These are phyloP conservation scores for Vespertilio murinus DNA, from an alignment of 2,797 vertebrate genomes.

Conservation along the genomic window DNA sequence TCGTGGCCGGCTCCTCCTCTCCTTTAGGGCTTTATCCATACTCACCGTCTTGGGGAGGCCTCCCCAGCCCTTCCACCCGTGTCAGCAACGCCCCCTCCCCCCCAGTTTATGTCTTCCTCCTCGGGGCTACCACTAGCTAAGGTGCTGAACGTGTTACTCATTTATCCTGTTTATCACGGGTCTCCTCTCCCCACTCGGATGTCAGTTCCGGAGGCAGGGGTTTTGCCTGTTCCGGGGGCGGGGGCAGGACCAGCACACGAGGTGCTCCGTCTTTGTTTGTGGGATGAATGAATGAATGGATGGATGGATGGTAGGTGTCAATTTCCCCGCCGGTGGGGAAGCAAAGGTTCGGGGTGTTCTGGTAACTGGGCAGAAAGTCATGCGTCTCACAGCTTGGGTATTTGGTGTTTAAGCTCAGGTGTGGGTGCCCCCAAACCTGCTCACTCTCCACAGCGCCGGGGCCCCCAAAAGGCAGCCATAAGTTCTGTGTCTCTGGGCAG, in stretches of 20 bases:
- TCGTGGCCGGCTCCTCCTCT: neutral
- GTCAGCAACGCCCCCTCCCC: neutral
- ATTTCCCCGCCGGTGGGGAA: neutral
- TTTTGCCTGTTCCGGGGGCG: neutral
- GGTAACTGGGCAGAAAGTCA: neutral
- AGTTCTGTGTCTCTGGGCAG: neutral
- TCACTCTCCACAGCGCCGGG: neutral
- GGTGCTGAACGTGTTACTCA: neutral
- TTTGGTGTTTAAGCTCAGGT: neutral
- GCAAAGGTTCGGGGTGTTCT: neutral
- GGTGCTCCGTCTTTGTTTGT: neutral
- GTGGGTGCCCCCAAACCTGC: neutral
- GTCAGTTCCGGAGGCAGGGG: neutral
- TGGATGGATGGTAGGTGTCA: neutral
- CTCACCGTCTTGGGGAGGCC: neutral
- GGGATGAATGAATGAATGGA: neutral
- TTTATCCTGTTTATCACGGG: neutral
- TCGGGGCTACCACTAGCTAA: no score
- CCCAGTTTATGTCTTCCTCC: neutral
- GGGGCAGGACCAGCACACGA: fast-evolving
- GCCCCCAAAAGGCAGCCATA: neutral
- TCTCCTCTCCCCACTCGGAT: neutral
- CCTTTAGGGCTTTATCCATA: neutral
- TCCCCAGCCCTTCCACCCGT: neutral
- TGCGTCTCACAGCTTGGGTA: neutral